A percentile compares a stretch with the other conserved stretches of the same genome.
These are phyloP conservation scores for Phymastichus coffea DNA, from an alignment of 1,140 invertebrate genomes.

Conservation along the genomic window DNA sequence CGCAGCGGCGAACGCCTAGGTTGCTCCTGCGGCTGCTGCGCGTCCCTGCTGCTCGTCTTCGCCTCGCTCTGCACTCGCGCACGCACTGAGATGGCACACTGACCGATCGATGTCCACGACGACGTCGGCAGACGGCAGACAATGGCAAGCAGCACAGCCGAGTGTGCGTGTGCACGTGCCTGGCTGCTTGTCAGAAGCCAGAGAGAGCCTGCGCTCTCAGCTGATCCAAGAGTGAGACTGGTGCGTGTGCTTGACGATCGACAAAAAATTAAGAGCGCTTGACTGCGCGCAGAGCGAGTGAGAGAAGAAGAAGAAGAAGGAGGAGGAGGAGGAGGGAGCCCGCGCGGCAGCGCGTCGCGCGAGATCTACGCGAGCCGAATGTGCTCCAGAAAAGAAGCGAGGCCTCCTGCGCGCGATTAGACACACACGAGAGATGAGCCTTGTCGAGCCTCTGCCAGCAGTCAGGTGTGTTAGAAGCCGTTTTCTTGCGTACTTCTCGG, in stretches of 20 bases:
- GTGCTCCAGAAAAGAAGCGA: too few relatives aligned
- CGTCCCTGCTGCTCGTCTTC: not conserved
- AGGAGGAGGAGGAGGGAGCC: too few relatives aligned
- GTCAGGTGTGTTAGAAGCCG: slow-evolving; percentile 59
- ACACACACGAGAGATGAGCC: too few relatives aligned
- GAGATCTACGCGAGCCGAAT: too few relatives aligned
- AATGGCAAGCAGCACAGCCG: too few relatives aligned
- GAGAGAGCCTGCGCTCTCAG: slow-evolving; percentile 32
- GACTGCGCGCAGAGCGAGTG: slow-evolving; percentile 35
- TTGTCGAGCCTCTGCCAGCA: too few relatives aligned
- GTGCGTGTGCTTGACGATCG: too few relatives aligned
- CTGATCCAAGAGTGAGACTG: slow-evolving; percentile 33
- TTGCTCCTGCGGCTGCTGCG: not conserved
- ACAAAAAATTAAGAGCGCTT: too few relatives aligned
- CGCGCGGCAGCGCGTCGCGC: too few relatives aligned
- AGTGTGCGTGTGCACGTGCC: slow-evolving; percentile 18
- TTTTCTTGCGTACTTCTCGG: slow-evolving; percentile 66
- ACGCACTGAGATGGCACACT: not conserved
- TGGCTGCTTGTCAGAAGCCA: not conserved
- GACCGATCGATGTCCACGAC: too few relatives aligned
- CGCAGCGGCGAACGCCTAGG: not conserved
- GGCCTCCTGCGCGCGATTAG: too few relatives aligned
- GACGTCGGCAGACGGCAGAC: slow-evolving; percentile 4
- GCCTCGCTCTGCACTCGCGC: not conserved
- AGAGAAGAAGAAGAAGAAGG: too few relatives aligned